phyloP scores from a whole-genome alignment of 2,113 vertebrate genomes.

The Elephas maximus region DNA sequence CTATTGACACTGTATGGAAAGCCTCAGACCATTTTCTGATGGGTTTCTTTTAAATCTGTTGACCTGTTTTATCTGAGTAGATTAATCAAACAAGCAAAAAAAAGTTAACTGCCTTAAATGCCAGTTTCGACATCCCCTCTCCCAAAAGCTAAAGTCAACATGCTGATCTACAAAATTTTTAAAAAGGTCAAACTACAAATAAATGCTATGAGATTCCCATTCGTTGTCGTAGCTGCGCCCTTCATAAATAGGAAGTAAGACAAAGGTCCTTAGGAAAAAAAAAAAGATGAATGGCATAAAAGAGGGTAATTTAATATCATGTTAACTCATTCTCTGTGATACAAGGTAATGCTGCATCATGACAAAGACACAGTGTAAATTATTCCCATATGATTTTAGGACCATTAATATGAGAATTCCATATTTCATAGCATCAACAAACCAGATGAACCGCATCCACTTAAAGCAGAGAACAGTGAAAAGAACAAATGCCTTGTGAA shows the following conservation, averaged over 20 bases:
- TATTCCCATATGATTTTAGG: slow-evolving; percentile 90
- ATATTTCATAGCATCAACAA: slow-evolving; percentile 90
- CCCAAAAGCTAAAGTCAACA: slow-evolving; percentile 54
- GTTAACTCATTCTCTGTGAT: slow-evolving; percentile 88
- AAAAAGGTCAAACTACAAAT: slow-evolving; percentile 69
- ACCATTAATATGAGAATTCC: slow-evolving; percentile 88
- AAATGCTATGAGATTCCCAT: slow-evolving; percentile 49
- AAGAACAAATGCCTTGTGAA: slow-evolving; percentile 89
- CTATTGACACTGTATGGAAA: not conserved
- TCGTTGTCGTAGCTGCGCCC: slow-evolving; percentile 66
- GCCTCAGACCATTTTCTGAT: not conserved
- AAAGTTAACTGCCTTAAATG: slow-evolving; percentile 60
- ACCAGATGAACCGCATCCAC: slow-evolving; percentile 88
- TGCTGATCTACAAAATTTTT: slow-evolving; percentile 68
- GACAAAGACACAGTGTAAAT: slow-evolving; percentile 89
- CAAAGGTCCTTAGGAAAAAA: slow-evolving; percentile 80
- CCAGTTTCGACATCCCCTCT: slow-evolving; percentile 43
- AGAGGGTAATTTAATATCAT: slow-evolving; percentile 90
- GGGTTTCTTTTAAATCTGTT: slow-evolving; percentile 12
- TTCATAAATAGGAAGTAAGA: slow-evolving; percentile 83
- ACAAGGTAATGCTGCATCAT: slow-evolving; percentile 85
- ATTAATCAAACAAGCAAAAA: slow-evolving; percentile 45
- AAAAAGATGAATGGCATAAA: slow-evolving; percentile 85
- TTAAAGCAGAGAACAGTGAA: slow-evolving; percentile 84
- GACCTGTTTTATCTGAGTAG: slow-evolving; percentile 66